Evolutionary conservation across 2,113 vertebrate genomes (phyloP).

Genomic region (Chaetops frenatus): DNA sequence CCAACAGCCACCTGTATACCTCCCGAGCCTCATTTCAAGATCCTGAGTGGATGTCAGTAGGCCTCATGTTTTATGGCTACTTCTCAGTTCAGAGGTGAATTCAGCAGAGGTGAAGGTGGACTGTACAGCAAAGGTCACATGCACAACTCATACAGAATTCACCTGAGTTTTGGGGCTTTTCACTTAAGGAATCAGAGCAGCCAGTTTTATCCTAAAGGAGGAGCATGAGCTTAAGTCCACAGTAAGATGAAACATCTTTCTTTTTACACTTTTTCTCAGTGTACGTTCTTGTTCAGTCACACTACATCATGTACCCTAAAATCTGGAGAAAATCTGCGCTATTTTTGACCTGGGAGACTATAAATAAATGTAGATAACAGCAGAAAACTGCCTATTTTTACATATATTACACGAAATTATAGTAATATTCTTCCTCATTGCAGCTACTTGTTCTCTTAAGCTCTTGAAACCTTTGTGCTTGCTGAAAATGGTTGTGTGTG

Average conservation of each 20-base stretch:
- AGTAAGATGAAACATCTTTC: neutral
- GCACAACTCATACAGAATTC: neutral
- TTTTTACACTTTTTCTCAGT: neutral
- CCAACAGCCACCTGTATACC: neutral
- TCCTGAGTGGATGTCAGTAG: neutral
- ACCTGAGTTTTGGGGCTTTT: neutral
- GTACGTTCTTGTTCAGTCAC: neutral
- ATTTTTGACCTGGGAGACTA: neutral
- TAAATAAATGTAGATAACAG: conserved; percentile 21
- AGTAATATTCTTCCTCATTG: neutral
- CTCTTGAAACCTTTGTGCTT: neutral
- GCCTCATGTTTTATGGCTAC: neutral
- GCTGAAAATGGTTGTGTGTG: neutral
- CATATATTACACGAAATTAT: neutral
- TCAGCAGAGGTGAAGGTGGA: neutral
- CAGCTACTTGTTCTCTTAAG: neutral
- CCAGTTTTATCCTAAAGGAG: neutral
- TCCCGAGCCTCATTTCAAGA: neutral
- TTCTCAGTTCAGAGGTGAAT: neutral
- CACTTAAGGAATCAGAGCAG: neutral
- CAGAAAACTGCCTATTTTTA: neutral
- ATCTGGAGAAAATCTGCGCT: conserved; percentile 10
- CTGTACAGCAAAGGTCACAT: neutral
- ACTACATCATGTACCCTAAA: neutral
- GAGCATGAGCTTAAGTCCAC: neutral